Evolutionary conservation across 2,888 invertebrate genomes (phyloP).

Genomic region (Tiphia femorata): DNA sequence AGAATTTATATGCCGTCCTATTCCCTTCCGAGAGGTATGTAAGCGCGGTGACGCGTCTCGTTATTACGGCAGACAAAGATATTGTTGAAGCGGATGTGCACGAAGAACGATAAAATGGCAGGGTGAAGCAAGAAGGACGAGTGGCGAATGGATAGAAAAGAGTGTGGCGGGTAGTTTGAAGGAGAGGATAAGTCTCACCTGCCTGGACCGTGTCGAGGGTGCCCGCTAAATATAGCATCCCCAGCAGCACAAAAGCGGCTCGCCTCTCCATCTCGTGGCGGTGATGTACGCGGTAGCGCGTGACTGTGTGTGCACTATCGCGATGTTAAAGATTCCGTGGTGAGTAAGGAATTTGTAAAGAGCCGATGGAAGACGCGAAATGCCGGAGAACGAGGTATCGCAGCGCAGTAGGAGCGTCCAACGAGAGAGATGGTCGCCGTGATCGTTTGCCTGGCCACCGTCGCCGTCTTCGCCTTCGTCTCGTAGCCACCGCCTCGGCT

Average conservation of each 20-base stretch:
- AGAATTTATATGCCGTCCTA: too few species aligned
- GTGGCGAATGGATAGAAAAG: too few species aligned
- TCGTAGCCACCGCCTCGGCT: too few species aligned
- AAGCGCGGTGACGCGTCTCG: too few species aligned
- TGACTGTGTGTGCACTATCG: conserved; percentile 43
- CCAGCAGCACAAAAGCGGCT: conserved; percentile 60
- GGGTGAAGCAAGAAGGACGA: neutral
- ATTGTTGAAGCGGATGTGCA: too few species aligned
- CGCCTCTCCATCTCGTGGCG: conserved; percentile 61
- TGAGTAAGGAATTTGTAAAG: neutral
- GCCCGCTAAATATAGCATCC: conserved; percentile 66
- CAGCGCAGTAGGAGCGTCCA: too few species aligned
- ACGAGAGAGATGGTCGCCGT: too few species aligned
- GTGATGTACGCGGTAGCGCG: conserved; percentile 50
- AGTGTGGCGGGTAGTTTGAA: conserved; percentile 26
- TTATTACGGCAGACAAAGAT: too few species aligned
- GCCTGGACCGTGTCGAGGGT: conserved; percentile 61
- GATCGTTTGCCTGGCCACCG: too few species aligned
- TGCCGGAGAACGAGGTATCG: too few species aligned
- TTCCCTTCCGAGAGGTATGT: too few species aligned
- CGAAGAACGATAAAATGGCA: neutral
- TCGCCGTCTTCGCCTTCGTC: too few species aligned
- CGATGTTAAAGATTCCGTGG: conserved; percentile 37
- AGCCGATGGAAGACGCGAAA: neutral
- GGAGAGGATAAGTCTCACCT: conserved; percentile 56